Evolutionary conservation across 1,140 invertebrate genomes (phyloP).

Genomic region (Tetragonula clypearis): DNA sequence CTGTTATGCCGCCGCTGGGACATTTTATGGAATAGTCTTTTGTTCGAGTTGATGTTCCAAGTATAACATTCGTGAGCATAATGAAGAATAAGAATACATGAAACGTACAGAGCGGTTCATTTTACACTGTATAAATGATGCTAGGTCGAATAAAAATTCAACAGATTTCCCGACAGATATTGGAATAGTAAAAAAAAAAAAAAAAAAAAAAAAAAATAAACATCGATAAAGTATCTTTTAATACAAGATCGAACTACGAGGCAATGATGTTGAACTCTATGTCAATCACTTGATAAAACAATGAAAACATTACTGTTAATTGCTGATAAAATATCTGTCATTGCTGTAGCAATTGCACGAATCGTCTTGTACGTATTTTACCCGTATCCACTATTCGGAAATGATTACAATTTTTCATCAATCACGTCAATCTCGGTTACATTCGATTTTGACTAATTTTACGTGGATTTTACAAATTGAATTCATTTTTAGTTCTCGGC

Average conservation of each 20-base stretch:
- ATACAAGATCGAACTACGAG: neutral
- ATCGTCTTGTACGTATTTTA: neutral
- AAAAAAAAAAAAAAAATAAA: neutral
- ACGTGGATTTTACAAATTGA: no score
- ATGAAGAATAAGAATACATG: neutral
- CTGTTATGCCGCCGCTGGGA: no score
- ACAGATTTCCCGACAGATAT: neutral
- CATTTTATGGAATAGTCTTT: no score
- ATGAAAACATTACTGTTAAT: neutral
- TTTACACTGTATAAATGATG: neutral
- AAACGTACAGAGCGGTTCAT: neutral
- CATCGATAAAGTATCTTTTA: neutral
- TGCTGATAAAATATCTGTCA: neutral
- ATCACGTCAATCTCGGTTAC: neutral
- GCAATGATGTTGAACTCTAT: neutral
- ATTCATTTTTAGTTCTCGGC: no score
- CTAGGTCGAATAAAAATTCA: neutral
- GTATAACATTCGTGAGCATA: no score
- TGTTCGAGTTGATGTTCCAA: no score
- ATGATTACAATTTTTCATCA: no score
- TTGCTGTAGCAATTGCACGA: neutral
- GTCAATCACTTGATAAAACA: neutral
- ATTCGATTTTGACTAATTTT: no score
- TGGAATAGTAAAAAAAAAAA: neutral
- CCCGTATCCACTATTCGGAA: no score